Percentiles rank a stretch among this genome's conserved stretches.
Conservation (phyloP, 2,888 invertebrate genomes). For the Platycheirus albimanus region DNA sequence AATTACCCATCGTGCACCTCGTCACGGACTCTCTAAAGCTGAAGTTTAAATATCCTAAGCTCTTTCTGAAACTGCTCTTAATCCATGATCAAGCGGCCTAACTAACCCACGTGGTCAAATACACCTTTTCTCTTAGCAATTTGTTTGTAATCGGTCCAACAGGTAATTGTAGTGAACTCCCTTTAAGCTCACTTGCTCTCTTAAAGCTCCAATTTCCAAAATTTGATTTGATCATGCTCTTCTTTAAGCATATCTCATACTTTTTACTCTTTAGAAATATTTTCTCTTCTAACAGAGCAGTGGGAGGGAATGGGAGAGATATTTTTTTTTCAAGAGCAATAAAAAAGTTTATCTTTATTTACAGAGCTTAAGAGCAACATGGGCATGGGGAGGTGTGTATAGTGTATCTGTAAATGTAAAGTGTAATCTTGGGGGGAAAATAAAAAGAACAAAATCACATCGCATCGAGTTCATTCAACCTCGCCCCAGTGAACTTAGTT, state of each 20-base stretch:
- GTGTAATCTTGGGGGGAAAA: conserved; percentile 48
- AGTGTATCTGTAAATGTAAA: conserved; percentile 49
- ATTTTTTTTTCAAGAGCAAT: conserved; percentile 21
- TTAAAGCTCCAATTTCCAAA: too few relatives aligned
- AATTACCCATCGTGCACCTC: conserved; percentile 22
- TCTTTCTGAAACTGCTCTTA: neutral
- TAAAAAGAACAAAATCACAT: conserved; percentile 73
- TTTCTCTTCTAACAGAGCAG: neutral
- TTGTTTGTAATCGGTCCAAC: too few relatives aligned
- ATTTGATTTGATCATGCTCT: too few relatives aligned
- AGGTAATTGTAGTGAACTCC: too few relatives aligned
- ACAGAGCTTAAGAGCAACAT: conserved; percentile 51
- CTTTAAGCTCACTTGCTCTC: too few relatives aligned
- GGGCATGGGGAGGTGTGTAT: conserved; percentile 58
- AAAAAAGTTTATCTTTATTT: neutral
- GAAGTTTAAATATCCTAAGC: neutral
- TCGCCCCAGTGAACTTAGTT: conserved; percentile 83
- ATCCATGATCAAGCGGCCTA: neutral
- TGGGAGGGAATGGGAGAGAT: neutral
- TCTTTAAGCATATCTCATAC: too few relatives aligned
- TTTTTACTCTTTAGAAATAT: too few relatives aligned
- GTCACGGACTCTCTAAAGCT: conserved; percentile 4
- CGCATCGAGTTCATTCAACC: conserved; percentile 82
- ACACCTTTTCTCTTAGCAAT: too few relatives aligned
- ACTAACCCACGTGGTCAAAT: conserved; percentile 13